Evolutionary conservation across 2,888 invertebrate species (phyloP).

Genomic region (Metalampra italica): DNA sequence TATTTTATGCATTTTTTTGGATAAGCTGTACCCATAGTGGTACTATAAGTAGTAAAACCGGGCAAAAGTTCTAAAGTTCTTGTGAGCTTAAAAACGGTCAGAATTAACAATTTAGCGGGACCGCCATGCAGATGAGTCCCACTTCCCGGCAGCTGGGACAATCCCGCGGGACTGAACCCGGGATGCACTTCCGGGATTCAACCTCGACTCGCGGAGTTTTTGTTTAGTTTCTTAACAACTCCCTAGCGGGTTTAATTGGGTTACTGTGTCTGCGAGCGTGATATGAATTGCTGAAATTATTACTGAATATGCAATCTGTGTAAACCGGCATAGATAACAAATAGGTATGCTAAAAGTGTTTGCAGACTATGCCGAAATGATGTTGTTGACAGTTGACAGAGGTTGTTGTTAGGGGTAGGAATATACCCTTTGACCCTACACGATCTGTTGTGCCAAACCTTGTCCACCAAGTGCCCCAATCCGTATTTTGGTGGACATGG

Average conservation of each 20-base stretch:
- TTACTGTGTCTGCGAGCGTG: neutral
- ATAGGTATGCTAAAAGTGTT: no score
- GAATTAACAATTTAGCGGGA: constrained; percentile 39
- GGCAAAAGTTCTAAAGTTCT: constrained; percentile 2
- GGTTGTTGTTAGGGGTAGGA: no score
- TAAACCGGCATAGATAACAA: no score
- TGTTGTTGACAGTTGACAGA: no score
- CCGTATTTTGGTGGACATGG: no score
- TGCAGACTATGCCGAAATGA: no score
- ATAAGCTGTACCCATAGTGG: neutral
- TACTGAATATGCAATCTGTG: no score
- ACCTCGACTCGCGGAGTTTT: neutral
- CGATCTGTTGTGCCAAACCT: no score
- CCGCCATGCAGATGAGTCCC: constrained; percentile 28
- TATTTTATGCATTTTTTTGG: no score
- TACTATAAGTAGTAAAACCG: neutral
- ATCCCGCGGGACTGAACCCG: constrained; percentile 4
- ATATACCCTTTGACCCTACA: no score
- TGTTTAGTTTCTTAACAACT: constrained; percentile 9
- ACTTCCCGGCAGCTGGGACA: neutral
- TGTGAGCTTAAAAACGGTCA: constrained; percentile 13
- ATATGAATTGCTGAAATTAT: no score
- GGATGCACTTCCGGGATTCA: constrained; percentile 4
- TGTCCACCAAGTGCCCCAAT: no score
- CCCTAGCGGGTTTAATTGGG: constrained; percentile 5